phyloP scores from a whole-genome alignment of 1,140 invertebrate genomes.

The Saxidomus purpurata region DNA sequence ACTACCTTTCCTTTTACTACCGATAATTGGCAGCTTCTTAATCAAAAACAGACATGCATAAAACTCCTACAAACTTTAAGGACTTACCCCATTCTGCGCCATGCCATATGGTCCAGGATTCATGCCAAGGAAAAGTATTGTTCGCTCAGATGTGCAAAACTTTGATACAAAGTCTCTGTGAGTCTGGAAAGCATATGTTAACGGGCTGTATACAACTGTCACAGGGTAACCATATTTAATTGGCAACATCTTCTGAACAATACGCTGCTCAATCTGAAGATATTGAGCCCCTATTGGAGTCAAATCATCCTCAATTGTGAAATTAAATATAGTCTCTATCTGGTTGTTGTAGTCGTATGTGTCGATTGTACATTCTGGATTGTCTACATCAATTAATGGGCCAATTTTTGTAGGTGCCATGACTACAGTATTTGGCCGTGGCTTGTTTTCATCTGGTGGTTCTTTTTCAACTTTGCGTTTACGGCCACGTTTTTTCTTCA shows the following conservation, averaged over 20 bases:
- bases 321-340: constrained; percentile 66
- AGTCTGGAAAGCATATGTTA: constrained; percentile 93
- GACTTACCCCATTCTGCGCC: constrained; percentile 95
- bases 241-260: constrained; percentile 73
- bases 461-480: constrained; percentile 65
- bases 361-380: constrained; percentile 63
- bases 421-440: constrained; percentile 58
- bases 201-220: constrained; percentile 93
- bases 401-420: constrained; percentile 55
- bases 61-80: no score
- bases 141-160: constrained; percentile 90
- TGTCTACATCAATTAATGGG: constrained; percentile 60
- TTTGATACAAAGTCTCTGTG: constrained; percentile 91
- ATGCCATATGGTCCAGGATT: constrained; percentile 98
- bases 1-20: no score
- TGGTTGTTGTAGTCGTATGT: constrained; percentile 64
- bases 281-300: constrained; percentile 55
- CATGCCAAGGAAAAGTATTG: constrained; percentile 95
- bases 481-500: constrained; percentile 61
- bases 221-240: constrained; percentile 86
- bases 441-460: constrained; percentile 63
- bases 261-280: constrained; percentile 72
- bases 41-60: no score
- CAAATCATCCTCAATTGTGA: constrained; percentile 56
- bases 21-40: no score